Evolutionary conservation across 2,888 invertebrate species (phyloP), one percentile per base, ranked within the genome.

Genomic region (Orgyia antiqua): DNA sequence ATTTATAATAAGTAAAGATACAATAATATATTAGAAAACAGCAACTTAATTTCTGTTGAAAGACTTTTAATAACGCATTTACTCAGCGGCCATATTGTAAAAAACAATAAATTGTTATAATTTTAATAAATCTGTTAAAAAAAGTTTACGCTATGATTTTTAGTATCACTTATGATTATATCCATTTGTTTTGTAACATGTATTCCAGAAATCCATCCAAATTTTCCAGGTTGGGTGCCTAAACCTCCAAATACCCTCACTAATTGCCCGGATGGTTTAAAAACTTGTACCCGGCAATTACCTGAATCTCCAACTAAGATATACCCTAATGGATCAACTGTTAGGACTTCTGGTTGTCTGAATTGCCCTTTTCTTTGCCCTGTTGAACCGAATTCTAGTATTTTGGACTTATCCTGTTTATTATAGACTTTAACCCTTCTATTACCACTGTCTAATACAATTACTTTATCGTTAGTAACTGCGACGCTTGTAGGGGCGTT

Each of bases 231-330:
- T 27, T 76, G 76, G 0, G 62, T 71, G 12, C 80, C 88, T 10
- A 73, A 48, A 0, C 86, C 83, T 0, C 93, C 93, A 53, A 93
- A 90, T 10, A 89, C 88, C 42, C 90, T 86, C 3, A 92, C 88
- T 33, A 92, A 87, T 32, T 89, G 87, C 3, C 94, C 94, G 34
- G 91, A 89, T 0, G 90, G 89, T 36, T 91, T 89, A 61, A 94
- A 94, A 5, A 94, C 88, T 67, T 94, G 94, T 0, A 94, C 86
- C 3, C 94, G 80, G 20, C 90, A 90, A 60, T 94, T 94, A 0
- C 93, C 94, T 1, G 92, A 91, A 62, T 94, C 94, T 0, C 93
- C 94, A 0, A 94, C 93, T 1, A 93, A 73, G 20, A 94, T 91
- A 61, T 92, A 92, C 0, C 93, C 93, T 65, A 90, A 79, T 0